These are phyloP conservation scores for Cacatua alba DNA, from an alignment of 2,113 vertebrate species.

Conservation along the genomic window DNA sequence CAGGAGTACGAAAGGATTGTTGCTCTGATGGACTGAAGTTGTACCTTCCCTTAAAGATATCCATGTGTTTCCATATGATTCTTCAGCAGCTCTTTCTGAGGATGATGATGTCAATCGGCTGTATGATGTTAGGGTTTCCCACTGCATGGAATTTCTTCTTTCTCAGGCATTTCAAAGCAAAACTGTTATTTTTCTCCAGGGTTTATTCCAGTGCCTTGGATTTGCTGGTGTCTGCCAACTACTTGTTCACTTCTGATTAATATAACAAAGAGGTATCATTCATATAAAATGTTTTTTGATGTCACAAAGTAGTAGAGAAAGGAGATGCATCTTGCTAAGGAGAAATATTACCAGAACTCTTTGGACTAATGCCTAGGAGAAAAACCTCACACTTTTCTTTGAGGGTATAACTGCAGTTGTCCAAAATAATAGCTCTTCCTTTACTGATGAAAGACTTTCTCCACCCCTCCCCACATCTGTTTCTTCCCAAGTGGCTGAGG, in stretches of 20 bases:
- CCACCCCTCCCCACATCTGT: accelerated
- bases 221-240: not conserved
- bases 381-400: not conserved
- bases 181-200: not conserved
- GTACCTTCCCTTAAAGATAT: not conserved
- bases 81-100: not conserved
- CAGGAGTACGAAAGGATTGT: not conserved
- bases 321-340: not conserved
- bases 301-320: not conserved
- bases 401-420: not conserved
- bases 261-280: not conserved
- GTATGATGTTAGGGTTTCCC: not conserved
- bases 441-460: not conserved
- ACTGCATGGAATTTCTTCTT: not conserved
- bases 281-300: not conserved
- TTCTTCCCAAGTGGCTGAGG: not conserved
- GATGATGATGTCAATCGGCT: too few relatives aligned
- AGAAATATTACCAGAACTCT: not conserved
- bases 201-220: not conserved
- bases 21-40: not conserved
- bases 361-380: not conserved
- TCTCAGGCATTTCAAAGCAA: not conserved
- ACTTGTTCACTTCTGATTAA: not conserved
- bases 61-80: not conserved
- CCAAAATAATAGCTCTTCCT: not conserved